A percentile compares a stretch with the other conserved stretches of the same genome.
Evolutionary conservation across 2,888 invertebrate species (phyloP).

Genomic region (Drosophila barbarae): DNA sequence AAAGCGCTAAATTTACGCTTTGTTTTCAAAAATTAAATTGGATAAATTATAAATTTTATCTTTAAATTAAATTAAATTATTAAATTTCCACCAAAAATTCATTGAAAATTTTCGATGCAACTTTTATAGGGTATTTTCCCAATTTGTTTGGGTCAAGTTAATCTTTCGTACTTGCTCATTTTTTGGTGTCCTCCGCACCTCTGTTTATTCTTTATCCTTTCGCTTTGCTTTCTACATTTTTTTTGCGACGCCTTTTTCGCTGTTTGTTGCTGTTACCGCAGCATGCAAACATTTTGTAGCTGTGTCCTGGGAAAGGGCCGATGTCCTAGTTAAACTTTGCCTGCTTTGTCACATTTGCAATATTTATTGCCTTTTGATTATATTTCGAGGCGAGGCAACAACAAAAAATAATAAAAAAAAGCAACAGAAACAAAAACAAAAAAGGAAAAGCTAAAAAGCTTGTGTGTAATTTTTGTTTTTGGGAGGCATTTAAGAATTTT

Average conservation of each 20-base stretch:
- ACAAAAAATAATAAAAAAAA: background rate
- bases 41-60: background rate
- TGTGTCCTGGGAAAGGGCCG: conserved; percentile 41
- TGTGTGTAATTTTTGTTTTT: conserved; percentile 9
- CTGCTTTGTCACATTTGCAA: conserved; percentile 67
- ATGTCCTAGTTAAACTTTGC: conserved; percentile 60
- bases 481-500: conserved; percentile 9
- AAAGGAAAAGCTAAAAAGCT: background rate
- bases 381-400: conserved; percentile 22
- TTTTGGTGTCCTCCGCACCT: conserved; percentile 32
- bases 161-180: conserved; percentile 37
- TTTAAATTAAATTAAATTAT: background rate
- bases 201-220: conserved; percentile 71
- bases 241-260: conserved; percentile 16
- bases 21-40: background rate
- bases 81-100: background rate
- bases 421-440: background rate
- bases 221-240: conserved; percentile 30
- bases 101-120: background rate
- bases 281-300: conserved; percentile 69
- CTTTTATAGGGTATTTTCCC: conserved; percentile 10
- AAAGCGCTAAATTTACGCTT: background rate
- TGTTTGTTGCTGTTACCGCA: conserved; percentile 51
- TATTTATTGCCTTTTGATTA: conserved; percentile 72
- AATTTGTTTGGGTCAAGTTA: conserved; percentile 7